These are phyloP conservation scores for Prorops nasuta DNA, from an alignment of 1,140 invertebrate species.

Conservation along the genomic window DNA sequence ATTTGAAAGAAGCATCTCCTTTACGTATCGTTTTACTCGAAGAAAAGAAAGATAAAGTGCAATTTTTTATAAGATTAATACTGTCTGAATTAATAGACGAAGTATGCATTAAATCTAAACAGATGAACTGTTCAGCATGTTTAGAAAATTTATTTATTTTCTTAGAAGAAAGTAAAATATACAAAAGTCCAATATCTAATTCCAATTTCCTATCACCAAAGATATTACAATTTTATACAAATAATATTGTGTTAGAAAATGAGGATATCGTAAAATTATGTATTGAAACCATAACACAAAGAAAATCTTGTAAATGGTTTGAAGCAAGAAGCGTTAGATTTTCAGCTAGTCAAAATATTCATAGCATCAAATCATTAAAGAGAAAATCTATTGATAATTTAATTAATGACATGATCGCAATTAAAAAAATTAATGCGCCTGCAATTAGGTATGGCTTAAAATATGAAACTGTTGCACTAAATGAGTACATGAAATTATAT, in stretches of 20 bases:
- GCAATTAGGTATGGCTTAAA: conserved; percentile 13
- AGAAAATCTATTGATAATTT: conserved; percentile 16
- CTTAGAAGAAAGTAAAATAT: neutral
- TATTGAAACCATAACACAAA: conserved; percentile 22
- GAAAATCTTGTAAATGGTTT: conserved; percentile 17
- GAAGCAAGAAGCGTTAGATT: conserved; percentile 13
- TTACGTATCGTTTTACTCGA: too few species aligned
- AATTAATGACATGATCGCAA: conserved; percentile 8
- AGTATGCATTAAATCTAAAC: neutral
- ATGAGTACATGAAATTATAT: conserved; percentile 8
- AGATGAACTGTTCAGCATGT: neutral
- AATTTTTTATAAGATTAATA: too few species aligned
- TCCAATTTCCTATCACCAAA: neutral
- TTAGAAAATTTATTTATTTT: neutral
- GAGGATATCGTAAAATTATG: conserved; percentile 36
- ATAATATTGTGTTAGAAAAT: conserved; percentile 23
- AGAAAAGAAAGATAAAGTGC: too few species aligned
- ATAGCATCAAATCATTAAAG: conserved; percentile 24
- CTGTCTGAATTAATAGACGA: too few species aligned
- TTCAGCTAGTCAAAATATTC: conserved; percentile 19
- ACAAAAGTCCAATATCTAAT: neutral
- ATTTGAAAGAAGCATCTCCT: too few species aligned
- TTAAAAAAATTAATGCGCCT: conserved; percentile 5
- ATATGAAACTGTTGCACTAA: conserved; percentile 4
- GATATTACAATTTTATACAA: conserved; percentile 22